A percentile compares a stretch with the other conserved stretches of the same genome.
phyloP scores from a whole-genome alignment of 2,888 invertebrate genomes.

The Mellilla xanthometata region DNA sequence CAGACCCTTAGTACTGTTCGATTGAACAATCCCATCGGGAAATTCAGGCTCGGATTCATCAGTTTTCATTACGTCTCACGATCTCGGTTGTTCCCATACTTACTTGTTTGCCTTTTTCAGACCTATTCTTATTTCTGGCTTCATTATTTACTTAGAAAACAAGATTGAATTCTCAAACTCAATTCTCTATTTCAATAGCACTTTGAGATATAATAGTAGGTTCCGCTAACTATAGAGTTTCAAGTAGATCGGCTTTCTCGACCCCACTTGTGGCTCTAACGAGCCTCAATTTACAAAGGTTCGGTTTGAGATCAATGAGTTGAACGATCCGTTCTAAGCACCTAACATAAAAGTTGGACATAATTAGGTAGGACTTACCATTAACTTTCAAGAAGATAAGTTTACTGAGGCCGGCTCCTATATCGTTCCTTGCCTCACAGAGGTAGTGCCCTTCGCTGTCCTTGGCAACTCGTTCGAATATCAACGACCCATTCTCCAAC shows the following conservation, averaged over 20 bases:
- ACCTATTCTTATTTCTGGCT: neutral
- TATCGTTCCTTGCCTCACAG: conserved; percentile 96
- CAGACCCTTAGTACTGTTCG: conserved; percentile 4
- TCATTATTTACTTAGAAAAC: neutral
- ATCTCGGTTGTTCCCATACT: conserved; percentile 8
- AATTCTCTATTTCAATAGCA: neutral
- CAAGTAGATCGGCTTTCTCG: neutral
- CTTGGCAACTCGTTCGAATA: conserved; percentile 91
- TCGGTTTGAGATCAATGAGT: conserved; percentile 6
- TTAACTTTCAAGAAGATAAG: conserved; percentile 95
- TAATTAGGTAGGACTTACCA: conserved; percentile 81
- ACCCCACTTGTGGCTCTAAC: conserved; percentile 6
- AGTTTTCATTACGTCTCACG: conserved; percentile 10
- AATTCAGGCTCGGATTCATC: conserved; percentile 16
- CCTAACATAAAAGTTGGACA: neutral
- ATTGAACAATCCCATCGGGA: conserved; percentile 17
- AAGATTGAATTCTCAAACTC: neutral
- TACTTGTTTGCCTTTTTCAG: conserved; percentile 1
- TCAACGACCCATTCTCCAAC: conserved; percentile 91
- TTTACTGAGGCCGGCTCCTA: conserved; percentile 95
- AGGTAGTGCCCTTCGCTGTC: conserved; percentile 95
- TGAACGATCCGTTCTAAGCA: conserved; percentile 3
- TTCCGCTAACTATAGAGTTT: conserved; percentile 1
- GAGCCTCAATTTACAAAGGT: conserved; percentile 9
- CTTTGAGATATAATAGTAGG: neutral